Evolutionary conservation across 2,797 vertebrate species (phyloP), one percentile per base, ranked within the genome.

Genomic region (Ispidina lecontei): DNA sequence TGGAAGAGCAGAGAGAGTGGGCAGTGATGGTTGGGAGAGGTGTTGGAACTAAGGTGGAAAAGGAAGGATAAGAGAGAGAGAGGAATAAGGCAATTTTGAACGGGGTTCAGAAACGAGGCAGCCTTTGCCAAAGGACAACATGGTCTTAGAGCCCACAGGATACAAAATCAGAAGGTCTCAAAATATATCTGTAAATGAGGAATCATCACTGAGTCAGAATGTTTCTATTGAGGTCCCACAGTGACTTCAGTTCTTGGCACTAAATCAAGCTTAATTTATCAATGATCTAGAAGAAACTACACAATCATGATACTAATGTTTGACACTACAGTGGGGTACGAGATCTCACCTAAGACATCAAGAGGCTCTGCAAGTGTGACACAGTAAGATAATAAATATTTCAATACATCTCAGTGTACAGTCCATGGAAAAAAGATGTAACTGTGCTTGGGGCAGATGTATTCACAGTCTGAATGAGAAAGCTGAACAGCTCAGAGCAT

Each of bases 171-270:
- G 87, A 70, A 76, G 86, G 46, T 84, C 90, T 91, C 93, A 95
- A 94, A 96, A 94, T 93, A 93, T 91, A 93, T 72, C 67, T 59
- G 84, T 52, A 95, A 96, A 93, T 87, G 84, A 91, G 59, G 84
- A 94, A 87, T 74, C 78, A 93, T 89, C 81, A 94, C 72, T 91
- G 93, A 95, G 84, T 94, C 91, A 94, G 86, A 91, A 47, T 75
- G 78, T 85, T 95, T 80, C 93, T 96, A 75, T 14, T 87, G 90
- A 80, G 72, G 90, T 87, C 87, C 76, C 56, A 78, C 18, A 84
- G 70, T 85, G 86, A 95, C 76, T 84, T 94, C 88, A 94, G 89
- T 20, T 83, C 69, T 41, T 96, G 93, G 94, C 75, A 44, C 72
- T 46, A 68, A 31, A 90, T 63, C 93, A 85, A 87, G 56, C 55